Evolutionary conservation across 2,113 vertebrate species (phyloP).

Genomic region (Tyrannus savana): DNA sequence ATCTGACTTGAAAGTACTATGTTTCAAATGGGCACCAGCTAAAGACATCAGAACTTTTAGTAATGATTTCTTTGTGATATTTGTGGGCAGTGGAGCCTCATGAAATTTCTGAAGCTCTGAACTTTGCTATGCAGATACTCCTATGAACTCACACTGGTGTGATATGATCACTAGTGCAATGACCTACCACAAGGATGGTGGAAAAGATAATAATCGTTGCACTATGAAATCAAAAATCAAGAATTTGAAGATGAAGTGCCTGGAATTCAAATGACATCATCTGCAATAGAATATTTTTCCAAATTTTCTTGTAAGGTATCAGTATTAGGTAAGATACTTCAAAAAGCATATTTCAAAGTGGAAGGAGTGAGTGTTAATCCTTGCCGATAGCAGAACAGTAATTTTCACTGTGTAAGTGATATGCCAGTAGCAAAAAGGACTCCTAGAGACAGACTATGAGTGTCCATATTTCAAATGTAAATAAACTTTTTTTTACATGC

Average conservation of each 20-base stretch:
- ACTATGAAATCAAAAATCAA: neutral
- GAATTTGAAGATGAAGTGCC: neutral
- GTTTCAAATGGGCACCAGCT: neutral
- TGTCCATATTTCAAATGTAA: conserved; percentile 20
- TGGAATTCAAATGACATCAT: neutral
- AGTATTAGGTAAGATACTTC: conserved; percentile 14
- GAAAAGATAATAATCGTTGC: neutral
- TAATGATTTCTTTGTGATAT: neutral
- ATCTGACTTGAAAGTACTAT: neutral
- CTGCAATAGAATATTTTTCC: neutral
- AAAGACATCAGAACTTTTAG: neutral
- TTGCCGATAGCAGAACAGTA: neutral
- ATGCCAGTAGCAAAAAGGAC: neutral
- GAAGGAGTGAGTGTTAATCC: conserved; percentile 23
- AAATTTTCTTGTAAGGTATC: neutral
- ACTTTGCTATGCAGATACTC: neutral
- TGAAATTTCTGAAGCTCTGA: neutral
- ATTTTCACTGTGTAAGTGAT: conserved; percentile 20
- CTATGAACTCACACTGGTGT: neutral
- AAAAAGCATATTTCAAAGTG: conserved; percentile 33
- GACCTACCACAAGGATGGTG: neutral
- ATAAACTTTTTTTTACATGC: conserved; percentile 14
- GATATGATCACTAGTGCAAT: neutral
- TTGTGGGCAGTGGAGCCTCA: neutral
- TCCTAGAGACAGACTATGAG: neutral